Evolutionary conservation across 2,113 vertebrate genomes (phyloP).

Genomic region (Buteo buteo): DNA sequence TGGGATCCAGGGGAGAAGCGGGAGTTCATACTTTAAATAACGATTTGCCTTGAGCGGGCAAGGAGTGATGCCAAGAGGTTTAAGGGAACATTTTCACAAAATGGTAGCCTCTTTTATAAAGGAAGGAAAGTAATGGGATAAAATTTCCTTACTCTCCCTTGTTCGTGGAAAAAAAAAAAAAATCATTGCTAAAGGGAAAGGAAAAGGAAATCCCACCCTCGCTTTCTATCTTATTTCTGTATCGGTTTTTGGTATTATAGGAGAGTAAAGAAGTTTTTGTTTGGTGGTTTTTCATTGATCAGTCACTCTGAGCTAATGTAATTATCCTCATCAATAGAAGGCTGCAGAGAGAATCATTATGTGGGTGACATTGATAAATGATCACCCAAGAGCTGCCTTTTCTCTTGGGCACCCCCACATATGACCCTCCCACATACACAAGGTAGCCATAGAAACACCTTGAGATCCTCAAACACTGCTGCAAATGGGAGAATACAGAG

Average conservation of each 20-base stretch:
- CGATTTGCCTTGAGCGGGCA: slow-evolving; percentile 27
- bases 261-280: slow-evolving; percentile 95
- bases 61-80: slow-evolving; percentile 13
- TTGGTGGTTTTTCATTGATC: slow-evolving; percentile 98
- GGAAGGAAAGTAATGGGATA: slow-evolving; percentile 31
- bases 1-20: not conserved
- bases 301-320: slow-evolving; percentile 99
- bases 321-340: slow-evolving; percentile 99
- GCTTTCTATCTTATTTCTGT: slow-evolving; percentile 77
- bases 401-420: slow-evolving; percentile 90
- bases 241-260: slow-evolving; percentile 83
- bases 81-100: slow-evolving; percentile 53
- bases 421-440: slow-evolving; percentile 86
- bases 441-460: slow-evolving; percentile 97
- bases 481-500: slow-evolving; percentile 37
- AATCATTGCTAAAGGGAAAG: slow-evolving; percentile 33
- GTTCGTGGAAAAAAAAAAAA: not conserved
- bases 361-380: slow-evolving; percentile 99
- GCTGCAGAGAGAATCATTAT: slow-evolving; percentile 99
- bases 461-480: slow-evolving; percentile 79
- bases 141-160: slow-evolving; percentile 50
- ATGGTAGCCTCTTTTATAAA: slow-evolving; percentile 13
- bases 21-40: slow-evolving; percentile 26
- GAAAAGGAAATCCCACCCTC: slow-evolving; percentile 64
- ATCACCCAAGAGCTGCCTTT: slow-evolving; percentile 96